These are phyloP conservation scores for Haliaeetus leucogaster DNA, from an alignment of 2,113 vertebrate species.

Conservation along the genomic window DNA sequence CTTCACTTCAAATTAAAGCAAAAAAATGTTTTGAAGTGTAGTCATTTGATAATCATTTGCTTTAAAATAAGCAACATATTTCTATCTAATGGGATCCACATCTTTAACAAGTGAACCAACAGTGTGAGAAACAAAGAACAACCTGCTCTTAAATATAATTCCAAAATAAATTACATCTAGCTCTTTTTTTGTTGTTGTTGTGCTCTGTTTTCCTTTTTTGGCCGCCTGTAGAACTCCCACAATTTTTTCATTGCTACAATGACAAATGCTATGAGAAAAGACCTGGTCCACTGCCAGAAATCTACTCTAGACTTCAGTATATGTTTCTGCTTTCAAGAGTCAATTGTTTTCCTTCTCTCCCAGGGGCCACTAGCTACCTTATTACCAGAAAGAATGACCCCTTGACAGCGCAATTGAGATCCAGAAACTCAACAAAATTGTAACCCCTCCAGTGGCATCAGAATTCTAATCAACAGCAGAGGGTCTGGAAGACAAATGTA, in stretches of 20 bases:
- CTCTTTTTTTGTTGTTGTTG: background rate
- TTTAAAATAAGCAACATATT: slow-evolving; percentile 73
- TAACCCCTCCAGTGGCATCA: slow-evolving; percentile 61
- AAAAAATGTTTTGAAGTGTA: slow-evolving; percentile 75
- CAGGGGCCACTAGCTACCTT: slow-evolving; percentile 68
- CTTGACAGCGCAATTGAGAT: slow-evolving; percentile 59
- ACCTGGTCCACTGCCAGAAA: slow-evolving; percentile 62
- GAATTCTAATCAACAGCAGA: slow-evolving; percentile 67
- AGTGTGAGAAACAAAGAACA: slow-evolving; percentile 52
- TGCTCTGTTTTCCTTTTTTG: slow-evolving; percentile 37
- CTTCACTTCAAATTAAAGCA: slow-evolving; percentile 74
- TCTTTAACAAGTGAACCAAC: slow-evolving; percentile 61
- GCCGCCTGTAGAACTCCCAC: slow-evolving; percentile 15
- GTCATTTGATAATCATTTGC: slow-evolving; percentile 74
- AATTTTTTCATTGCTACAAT: slow-evolving; percentile 55
- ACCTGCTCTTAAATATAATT: slow-evolving; percentile 58
- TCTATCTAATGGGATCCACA: slow-evolving; percentile 63
- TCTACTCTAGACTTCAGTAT: slow-evolving; percentile 50
- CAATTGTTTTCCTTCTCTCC: slow-evolving; percentile 69
- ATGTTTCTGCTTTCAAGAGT: slow-evolving; percentile 63
- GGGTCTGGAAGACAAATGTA: slow-evolving; percentile 69
- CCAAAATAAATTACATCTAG: slow-evolving; percentile 30
- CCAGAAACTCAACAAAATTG: slow-evolving; percentile 68
- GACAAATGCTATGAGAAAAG: slow-evolving; percentile 61
- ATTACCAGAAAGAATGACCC: slow-evolving; percentile 73